Evolutionary conservation across 2,113 vertebrate genomes (phyloP).

Genomic region (Pseudonaja textilis): DNA sequence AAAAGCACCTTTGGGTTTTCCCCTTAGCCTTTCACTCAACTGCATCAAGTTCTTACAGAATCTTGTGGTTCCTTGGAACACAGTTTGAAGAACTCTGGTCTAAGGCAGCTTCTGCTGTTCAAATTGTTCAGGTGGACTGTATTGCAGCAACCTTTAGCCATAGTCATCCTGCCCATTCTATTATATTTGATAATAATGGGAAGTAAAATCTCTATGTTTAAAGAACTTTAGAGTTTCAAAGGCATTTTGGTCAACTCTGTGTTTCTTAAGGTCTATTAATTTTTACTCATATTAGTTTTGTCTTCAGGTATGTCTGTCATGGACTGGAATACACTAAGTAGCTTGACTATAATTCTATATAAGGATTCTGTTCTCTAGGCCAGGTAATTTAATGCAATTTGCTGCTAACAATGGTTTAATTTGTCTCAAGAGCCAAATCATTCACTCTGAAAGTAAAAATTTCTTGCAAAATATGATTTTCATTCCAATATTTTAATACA

Average conservation of each 20-base stretch:
- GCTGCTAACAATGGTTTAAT: not conserved
- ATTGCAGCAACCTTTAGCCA: not conserved
- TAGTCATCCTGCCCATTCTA: not conserved
- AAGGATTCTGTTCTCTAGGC: not conserved
- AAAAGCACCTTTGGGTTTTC: not conserved
- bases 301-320: not conserved
- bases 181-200: not conserved
- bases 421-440: not conserved
- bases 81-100: not conserved
- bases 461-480: not conserved
- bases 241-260: not conserved
- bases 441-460: not conserved
- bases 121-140: not conserved
- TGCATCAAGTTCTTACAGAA: not conserved
- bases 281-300: not conserved
- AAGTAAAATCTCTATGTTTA: not conserved
- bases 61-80: not conserved
- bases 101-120: not conserved
- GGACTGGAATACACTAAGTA: not conserved
- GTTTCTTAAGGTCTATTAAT: not conserved
- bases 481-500: not conserved
- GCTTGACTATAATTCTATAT: not conserved
- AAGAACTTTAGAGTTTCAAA: not conserved
- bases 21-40: not conserved
- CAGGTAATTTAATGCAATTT: not conserved